Percentiles rank a stretch among this genome's conserved stretches.
Evolutionary conservation across 2,797 vertebrate genomes (phyloP).

Genomic region (Echeneis naucrates): DNA sequence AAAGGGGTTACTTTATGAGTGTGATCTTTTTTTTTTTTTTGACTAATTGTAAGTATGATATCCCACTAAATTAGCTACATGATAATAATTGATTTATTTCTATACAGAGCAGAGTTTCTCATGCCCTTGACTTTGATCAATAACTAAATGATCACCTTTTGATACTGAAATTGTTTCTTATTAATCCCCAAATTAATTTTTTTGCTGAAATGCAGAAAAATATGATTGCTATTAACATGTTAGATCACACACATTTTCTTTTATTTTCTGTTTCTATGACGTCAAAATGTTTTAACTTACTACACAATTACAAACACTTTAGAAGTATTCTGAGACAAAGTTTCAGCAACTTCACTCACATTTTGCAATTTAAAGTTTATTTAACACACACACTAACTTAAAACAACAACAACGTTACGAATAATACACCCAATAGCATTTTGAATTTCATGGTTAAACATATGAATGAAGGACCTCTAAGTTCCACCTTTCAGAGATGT

Average conservation of each 20-base stretch:
- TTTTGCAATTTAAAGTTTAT: conserved; percentile 10
- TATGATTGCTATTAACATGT: background rate
- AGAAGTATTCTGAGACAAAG: background rate
- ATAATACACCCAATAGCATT: conserved; percentile 36
- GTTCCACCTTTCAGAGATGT: conserved; percentile 47
- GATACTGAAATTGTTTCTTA: conserved; percentile 5
- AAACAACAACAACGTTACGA: conserved; percentile 10
- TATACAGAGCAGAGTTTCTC: background rate
- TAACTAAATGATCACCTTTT: conserved; percentile 29
- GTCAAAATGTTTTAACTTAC: background rate
- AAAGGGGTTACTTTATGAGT: conserved; percentile 55
- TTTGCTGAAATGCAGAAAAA: too few species aligned
- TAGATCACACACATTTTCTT: background rate
- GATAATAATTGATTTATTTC: conserved; percentile 39
- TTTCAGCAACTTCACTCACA: background rate
- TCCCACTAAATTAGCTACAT: conserved; percentile 23
- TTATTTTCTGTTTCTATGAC: background rate
- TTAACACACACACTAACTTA: conserved; percentile 12
- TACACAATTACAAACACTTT: background rate
- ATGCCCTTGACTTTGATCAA: conserved; percentile 20
- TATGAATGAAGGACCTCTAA: background rate
- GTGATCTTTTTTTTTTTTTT: conserved; percentile 7
- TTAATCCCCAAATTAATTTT: conserved; percentile 3
- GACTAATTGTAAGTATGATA: conserved; percentile 23
- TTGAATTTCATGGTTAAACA: conserved; percentile 60